phyloP scores from a whole-genome alignment of 2,113 vertebrate genomes.

The Climacteris rufus region DNA sequence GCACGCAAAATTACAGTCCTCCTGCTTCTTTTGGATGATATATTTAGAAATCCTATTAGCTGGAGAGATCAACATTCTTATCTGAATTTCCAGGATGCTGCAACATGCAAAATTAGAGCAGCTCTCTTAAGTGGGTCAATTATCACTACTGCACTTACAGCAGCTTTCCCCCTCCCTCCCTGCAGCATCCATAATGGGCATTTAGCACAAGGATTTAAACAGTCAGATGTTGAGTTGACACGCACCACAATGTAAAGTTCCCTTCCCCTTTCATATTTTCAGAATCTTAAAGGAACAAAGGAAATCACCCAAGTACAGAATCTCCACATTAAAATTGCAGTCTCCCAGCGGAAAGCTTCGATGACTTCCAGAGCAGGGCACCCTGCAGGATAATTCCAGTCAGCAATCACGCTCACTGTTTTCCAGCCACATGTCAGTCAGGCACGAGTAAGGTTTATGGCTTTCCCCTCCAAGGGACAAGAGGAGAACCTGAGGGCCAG shows the following conservation, averaged over 20 bases:
- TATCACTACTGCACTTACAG: conserved; percentile 56
- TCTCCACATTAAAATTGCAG: background rate
- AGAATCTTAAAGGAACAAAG: background rate
- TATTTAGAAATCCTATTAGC: conserved; percentile 69
- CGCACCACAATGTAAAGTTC: background rate
- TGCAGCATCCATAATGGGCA: conserved; percentile 9
- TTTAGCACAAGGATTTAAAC: conserved; percentile 31
- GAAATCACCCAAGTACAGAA: background rate
- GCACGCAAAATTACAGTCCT: background rate
- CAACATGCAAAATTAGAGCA: conserved; percentile 64
- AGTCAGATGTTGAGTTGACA: background rate
- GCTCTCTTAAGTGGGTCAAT: conserved; percentile 66
- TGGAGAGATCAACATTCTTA: conserved; percentile 65
- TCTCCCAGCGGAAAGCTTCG: background rate
- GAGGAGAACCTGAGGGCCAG: background rate
- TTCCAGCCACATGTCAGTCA: background rate
- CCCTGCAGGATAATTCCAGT: background rate
- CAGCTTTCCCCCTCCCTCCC: conserved; percentile 40
- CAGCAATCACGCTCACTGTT: background rate
- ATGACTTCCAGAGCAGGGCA: background rate
- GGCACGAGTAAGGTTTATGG: background rate
- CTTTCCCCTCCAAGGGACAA: background rate
- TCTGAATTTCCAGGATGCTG: conserved; percentile 67
- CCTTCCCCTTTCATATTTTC: background rate
- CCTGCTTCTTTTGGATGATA: conserved; percentile 43